Base-by-base conservation (phyloP, 2,113 vertebrate species). In the Dascyllus trimaculatus region DNA sequence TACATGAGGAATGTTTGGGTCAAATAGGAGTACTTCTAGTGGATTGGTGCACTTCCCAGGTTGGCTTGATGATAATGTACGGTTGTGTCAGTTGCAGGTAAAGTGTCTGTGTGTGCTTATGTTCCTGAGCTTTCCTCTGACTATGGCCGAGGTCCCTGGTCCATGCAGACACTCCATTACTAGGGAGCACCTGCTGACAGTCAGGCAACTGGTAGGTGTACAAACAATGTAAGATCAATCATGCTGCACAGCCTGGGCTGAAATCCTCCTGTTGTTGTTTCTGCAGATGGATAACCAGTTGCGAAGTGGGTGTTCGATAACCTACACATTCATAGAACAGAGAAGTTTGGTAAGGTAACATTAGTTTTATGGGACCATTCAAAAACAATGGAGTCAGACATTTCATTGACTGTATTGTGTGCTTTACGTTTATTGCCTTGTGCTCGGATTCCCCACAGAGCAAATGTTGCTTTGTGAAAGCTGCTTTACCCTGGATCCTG, bases 151-250 rank as follows among this genome's bases (percentile, higher is more conserved):
- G 82, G 83, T 94, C 62, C 94, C 92, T 85, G 94, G 94, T 82
- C 92, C 94, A 66, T 95, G 95, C 91, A 94, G 91, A 81, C 93
- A 95, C 84, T 93, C 95, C 57, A 92, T 95, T 77, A 95, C 94
- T 22, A 91, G 85, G 69, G 94, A 95, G 49, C 95, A 95, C 88
- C 88, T 95, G 82, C 85, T 90, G 70, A 94, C 90, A 65, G 69
- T 94, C 70, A 91, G 89, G 68, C 87, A 90, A 54, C 85, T 95
- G 92, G 95, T 95, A 84, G 78, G 93, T 88, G 71, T 56, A 71
- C 22, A 56, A 73, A 52, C 11, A 63, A 49, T 2, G 49, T 60
- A 14, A 59, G 25, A 74, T 32, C n/a, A 0, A 58, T 73, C 8
- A 5, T 3, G 1, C 1, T 14, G 8, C 1, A 15, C 0, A 2